Conservation (phyloP, 2,797 vertebrate species). For the Cryptoprocta ferox region DNA sequence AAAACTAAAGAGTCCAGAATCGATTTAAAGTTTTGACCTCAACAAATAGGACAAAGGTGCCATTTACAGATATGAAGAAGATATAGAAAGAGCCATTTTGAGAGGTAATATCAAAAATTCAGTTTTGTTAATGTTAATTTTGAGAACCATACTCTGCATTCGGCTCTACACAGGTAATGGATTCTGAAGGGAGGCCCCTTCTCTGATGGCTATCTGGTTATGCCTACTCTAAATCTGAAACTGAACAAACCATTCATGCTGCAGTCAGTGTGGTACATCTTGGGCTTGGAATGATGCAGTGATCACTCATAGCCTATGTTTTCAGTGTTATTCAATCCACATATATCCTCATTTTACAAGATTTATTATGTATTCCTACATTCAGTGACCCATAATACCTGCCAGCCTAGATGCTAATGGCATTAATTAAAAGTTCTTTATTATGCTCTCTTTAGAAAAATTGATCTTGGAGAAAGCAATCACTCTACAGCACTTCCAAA, state of each 20-base stretch:
- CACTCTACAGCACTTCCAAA: not conserved
- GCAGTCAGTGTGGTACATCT: not conserved
- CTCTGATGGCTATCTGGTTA: not conserved
- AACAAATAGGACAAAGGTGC: not conserved
- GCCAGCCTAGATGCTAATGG: slow-evolving; percentile 9
- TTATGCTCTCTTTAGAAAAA: slow-evolving; percentile 35
- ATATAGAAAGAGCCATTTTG: not conserved
- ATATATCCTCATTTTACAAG: not conserved
- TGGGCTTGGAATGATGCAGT: not conserved
- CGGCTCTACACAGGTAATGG: not conserved
- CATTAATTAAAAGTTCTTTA: slow-evolving; percentile 47
- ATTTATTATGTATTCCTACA: slow-evolving; percentile 42
- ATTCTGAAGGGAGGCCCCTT: not conserved
- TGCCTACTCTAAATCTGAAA: not conserved
- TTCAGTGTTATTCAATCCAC: not conserved
- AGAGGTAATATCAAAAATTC: not conserved
- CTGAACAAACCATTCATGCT: not conserved
- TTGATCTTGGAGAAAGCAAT: not conserved
- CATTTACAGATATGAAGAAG: not conserved
- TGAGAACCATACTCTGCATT: not conserved
- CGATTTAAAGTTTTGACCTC: not conserved
- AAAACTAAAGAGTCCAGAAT: not conserved
- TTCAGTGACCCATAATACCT: slow-evolving; percentile 7
- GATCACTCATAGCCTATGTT: not conserved
- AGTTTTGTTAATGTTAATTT: not conserved